A percentile compares a stretch with the other conserved stretches of the same genome.
These are phyloP conservation scores for Mythimna vitellina DNA, from an alignment of 2,888 invertebrate genomes.

Conservation along the genomic window DNA sequence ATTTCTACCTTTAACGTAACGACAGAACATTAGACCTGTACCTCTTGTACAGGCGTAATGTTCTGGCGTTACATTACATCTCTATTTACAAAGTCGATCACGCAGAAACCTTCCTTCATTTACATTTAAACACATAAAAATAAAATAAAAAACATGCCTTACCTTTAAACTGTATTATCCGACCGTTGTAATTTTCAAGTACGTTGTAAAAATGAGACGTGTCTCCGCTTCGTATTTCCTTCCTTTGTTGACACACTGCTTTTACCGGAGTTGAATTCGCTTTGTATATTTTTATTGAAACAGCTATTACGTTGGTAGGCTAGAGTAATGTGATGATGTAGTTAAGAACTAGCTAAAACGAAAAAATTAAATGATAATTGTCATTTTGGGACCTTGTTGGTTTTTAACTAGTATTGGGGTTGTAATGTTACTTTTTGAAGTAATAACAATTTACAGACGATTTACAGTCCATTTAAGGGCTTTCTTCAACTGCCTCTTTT, in stretches of 20 bases:
- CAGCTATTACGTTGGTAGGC: constrained; percentile 3
- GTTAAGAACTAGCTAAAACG: not conserved
- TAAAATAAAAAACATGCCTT: constrained; percentile 4
- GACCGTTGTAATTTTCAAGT: constrained; percentile 35
- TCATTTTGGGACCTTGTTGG: not conserved
- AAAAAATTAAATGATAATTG: not conserved
- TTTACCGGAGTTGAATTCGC: constrained; percentile 24
- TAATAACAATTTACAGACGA: not conserved
- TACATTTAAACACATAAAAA: constrained; percentile 17
- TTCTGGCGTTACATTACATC: not conserved
- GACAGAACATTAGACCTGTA: too few relatives aligned
- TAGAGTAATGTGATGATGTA: not conserved
- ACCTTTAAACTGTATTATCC: constrained; percentile 43
- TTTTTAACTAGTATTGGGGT: not conserved
- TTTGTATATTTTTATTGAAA: constrained; percentile 27
- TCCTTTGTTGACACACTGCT: constrained; percentile 13
- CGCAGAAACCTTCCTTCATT: not conserved
- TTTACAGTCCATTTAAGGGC: not conserved
- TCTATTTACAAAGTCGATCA: not conserved
- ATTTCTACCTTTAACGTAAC: too few relatives aligned
- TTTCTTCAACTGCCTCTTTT: not conserved
- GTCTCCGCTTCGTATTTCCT: constrained; percentile 6
- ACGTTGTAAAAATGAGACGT: constrained; percentile 59
- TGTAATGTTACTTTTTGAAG: not conserved
- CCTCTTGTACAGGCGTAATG: not conserved